Percentiles rank a stretch among this genome's conserved stretches.
Conservation (phyloP, 2,888 invertebrate species). For the Euplexia lucipara region DNA sequence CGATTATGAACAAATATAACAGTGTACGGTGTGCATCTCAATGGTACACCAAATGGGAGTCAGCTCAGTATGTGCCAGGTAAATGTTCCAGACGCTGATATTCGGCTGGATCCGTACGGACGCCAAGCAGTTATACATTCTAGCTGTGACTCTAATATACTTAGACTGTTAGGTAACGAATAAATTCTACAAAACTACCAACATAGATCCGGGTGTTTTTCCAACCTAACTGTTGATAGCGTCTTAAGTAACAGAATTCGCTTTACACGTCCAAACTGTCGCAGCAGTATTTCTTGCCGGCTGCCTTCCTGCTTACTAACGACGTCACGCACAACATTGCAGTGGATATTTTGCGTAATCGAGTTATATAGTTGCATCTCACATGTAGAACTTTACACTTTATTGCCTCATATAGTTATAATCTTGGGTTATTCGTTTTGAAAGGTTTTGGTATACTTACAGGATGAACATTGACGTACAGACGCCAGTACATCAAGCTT, state of each 20-base stretch:
- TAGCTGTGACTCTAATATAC: neutral
- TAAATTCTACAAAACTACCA: constrained; percentile 12
- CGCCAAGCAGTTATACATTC: too few species aligned
- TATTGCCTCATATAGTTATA: constrained; percentile 41
- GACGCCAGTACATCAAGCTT: too few species aligned
- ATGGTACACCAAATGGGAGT: too few species aligned
- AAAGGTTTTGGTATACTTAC: constrained; percentile 11
- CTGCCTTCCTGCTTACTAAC: constrained; percentile 64
- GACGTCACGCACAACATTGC: constrained; percentile 67
- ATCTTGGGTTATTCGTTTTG: constrained; percentile 26
- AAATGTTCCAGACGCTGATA: neutral
- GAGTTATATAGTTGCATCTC: constrained; percentile 62
- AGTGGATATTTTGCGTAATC: constrained; percentile 65
- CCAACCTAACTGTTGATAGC: constrained; percentile 40
- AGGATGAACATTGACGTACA: too few species aligned
- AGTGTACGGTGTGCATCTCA: too few species aligned
- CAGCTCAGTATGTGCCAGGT: too few species aligned
- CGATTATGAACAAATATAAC: too few species aligned
- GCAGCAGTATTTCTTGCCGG: constrained; percentile 53
- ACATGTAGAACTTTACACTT: constrained; percentile 42
- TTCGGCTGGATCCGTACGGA: too few species aligned
- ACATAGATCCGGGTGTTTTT: constrained; percentile 53
- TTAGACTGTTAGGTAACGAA: constrained; percentile 17
- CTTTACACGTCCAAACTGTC: constrained; percentile 42
- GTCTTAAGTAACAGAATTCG: constrained; percentile 58